These are phyloP conservation scores for Diabrotica virgifera DNA, from an alignment of 1,140 invertebrate genomes.

Conservation along the genomic window DNA sequence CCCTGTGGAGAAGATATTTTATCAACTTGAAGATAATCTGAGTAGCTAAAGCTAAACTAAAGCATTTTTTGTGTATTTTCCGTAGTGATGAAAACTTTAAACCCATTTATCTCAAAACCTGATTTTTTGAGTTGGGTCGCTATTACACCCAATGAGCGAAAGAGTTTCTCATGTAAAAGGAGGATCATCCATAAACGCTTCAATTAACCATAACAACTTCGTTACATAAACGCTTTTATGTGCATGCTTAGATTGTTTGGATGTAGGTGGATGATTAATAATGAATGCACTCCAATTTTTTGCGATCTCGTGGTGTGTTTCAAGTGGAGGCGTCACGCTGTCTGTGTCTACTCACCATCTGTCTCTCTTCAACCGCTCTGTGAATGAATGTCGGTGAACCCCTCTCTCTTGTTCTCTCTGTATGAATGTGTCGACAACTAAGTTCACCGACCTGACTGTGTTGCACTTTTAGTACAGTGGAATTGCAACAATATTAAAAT, in stretches of 20 bases:
- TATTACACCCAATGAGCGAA: too few species aligned
- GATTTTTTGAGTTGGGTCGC: too few species aligned
- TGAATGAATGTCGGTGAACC: not conserved
- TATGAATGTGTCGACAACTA: slow-evolving; percentile 1
- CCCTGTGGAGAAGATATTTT: too few species aligned
- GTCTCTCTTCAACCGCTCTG: not conserved
- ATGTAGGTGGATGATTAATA: slow-evolving; percentile 2
- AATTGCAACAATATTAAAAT: not conserved
- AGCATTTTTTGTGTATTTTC: too few species aligned
- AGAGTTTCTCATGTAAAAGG: too few species aligned
- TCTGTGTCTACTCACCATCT: not conserved
- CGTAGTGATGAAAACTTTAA: too few species aligned
- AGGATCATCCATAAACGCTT: too few species aligned
- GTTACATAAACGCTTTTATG: not conserved
- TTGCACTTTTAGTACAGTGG: not conserved
- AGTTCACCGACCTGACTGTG: not conserved
- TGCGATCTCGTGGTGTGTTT: not conserved
- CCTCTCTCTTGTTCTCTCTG: not conserved
- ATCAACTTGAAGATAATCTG: too few species aligned
- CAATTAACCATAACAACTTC: too few species aligned
- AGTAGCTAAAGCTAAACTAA: too few species aligned
- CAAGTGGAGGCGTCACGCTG: not conserved
- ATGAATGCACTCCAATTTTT: not conserved
- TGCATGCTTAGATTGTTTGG: not conserved
- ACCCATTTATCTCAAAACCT: too few species aligned